Conservation (phyloP, 2,888 invertebrate species). For the Phrixothrix hirtus region DNA sequence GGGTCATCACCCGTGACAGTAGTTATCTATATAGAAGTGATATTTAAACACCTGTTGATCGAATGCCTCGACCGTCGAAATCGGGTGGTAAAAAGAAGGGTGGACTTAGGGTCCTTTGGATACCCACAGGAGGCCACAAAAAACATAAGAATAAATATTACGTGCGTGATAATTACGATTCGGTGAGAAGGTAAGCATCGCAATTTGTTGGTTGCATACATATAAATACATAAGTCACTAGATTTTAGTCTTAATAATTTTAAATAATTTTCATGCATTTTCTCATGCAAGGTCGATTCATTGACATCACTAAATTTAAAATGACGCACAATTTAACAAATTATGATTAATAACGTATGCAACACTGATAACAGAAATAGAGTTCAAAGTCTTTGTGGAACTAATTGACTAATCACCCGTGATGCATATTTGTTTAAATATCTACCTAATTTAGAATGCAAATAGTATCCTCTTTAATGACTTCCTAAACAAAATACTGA, state of each 20-base stretch:
- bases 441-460: neutral
- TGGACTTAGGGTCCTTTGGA: slow-evolving; percentile 29
- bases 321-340: slow-evolving; percentile 1
- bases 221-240: neutral
- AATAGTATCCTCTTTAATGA: neutral
- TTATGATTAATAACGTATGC: slow-evolving; percentile 2
- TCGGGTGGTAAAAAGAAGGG: slow-evolving; percentile 28
- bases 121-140: slow-evolving; percentile 26
- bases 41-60: slow-evolving; percentile 7
- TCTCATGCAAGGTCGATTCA: slow-evolving; percentile 7
- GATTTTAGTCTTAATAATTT: neutral
- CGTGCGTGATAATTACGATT: slow-evolving; percentile 14
- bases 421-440: neutral
- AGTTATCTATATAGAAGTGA: slow-evolving; percentile 4
- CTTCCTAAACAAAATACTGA: neutral
- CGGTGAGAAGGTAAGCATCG: slow-evolving; percentile 12
- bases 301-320: slow-evolving; percentile 4
- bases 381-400: neutral
- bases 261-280: neutral
- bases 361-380: slow-evolving; percentile 1
- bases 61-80: slow-evolving; percentile 14
- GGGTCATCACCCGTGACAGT: slow-evolving; percentile 17
- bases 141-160: slow-evolving; percentile 32
- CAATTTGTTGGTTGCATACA: slow-evolving; percentile 4
- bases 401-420: neutral